Base-by-base conservation (phyloP, 1,140 invertebrate species). In the Brachystomella parvula region DNA sequence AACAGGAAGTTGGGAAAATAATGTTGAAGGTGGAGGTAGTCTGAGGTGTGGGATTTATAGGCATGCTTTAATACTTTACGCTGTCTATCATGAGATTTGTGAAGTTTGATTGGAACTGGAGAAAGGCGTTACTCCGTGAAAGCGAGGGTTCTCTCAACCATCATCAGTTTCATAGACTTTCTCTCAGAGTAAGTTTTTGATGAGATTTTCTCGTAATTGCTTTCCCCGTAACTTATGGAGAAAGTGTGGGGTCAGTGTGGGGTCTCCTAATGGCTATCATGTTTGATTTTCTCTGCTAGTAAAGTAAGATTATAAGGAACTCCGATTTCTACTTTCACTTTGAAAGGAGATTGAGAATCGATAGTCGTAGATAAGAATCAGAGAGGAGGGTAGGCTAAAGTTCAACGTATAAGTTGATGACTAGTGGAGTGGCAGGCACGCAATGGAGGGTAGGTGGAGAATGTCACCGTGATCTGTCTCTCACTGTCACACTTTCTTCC, bases 131-230 rank as follows among this genome's bases (percentile, higher is more conserved):
- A 47, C n/a, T 58, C 28, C 26, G 15, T n/a, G n/a, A n/a, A n/a
- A n/a, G n/a, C n/a, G n/a, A n/a, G n/a, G n/a, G n/a, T n/a, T 56
- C 49, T 57, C 30, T 44, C 64, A 53, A 44, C 49, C 17, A 58
- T 35, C 53, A 30, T 53, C 56, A n/a, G n/a, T 60, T 35, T 12
- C 26, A 9, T 24, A 49, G 47, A 21, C 39, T 21, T 57, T 49
- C 57, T 29, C 28, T 60, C 56, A 30, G 61, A 62, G 69, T 68
- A 56, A 57, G 59, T 69, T 66, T 64, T 68, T 71, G 70, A 71
- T 71, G 70, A 71, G 70, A 68, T 71, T 71, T 71, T 64, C 63
- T 24, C 65, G 68, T 71, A 71, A 71, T 71, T 71, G 66, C 69
- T 44, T 63, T 47, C 61, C 44, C 28, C 49, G 15, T 32, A 2